Evolutionary conservation across 2,113 vertebrate genomes (phyloP).

Genomic region (Rhea americana): DNA sequence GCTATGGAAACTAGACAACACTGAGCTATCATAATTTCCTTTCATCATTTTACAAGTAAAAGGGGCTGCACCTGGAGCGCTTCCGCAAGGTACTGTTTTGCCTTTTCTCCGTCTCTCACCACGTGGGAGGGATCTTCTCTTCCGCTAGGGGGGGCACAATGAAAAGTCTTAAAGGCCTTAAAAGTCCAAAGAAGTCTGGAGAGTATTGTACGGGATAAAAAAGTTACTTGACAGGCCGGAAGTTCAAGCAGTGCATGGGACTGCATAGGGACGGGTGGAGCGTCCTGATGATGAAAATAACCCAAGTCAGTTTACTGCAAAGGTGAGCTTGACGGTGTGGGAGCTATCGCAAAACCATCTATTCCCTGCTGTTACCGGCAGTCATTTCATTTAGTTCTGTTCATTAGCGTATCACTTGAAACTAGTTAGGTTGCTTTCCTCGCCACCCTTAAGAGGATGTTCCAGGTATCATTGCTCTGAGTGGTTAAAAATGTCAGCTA

Average conservation of each 20-base stretch:
- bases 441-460: not conserved
- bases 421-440: not conserved
- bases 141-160: slow-evolving; percentile 64
- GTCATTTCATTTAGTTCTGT: not conserved
- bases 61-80: not conserved
- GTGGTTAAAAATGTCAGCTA: not conserved
- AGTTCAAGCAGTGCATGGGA: not conserved
- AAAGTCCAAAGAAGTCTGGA: not conserved
- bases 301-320: not conserved
- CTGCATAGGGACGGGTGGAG: not conserved
- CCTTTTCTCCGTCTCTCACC: not conserved
- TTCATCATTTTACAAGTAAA: not conserved
- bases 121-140: not conserved
- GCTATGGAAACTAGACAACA: not conserved
- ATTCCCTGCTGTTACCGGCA: not conserved
- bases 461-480: not conserved
- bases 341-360: not conserved
- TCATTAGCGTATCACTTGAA: not conserved
- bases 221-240: not conserved
- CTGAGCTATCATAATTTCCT: not conserved
- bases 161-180: slow-evolving; percentile 41
- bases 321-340: not conserved
- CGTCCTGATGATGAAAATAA: not conserved
- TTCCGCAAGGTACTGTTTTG: not conserved
- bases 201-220: not conserved